phyloP scores from a whole-genome alignment of 2,888 invertebrate genomes.

The Caenorhabditis wallacei region DNA sequence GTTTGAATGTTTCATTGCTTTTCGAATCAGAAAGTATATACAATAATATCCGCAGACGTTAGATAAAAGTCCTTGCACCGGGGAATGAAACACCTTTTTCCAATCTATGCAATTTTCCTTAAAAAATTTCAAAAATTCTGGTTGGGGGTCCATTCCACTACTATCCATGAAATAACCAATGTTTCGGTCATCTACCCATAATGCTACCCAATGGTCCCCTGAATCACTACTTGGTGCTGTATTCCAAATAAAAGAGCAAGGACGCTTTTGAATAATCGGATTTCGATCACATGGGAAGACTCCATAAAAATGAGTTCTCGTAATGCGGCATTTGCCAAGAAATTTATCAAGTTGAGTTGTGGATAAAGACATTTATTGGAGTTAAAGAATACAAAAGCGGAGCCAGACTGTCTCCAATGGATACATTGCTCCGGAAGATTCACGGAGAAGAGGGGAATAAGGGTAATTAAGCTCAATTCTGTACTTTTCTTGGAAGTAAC shows the following conservation, averaged over 20 bases:
- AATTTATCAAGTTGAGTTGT: constrained; percentile 6
- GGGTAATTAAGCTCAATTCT: not conserved
- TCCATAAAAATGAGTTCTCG: not conserved
- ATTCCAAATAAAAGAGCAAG: constrained; percentile 34
- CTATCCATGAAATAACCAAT: constrained; percentile 16
- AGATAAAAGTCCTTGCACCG: constrained; percentile 10
- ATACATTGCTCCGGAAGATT: not conserved
- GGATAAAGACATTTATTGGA: constrained; percentile 4
- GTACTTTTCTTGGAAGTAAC: constrained; percentile 12
- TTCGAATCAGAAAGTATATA: constrained; percentile 11
- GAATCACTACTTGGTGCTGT: constrained; percentile 2
- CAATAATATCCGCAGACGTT: too few species aligned
- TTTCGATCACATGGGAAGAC: constrained; percentile 7
- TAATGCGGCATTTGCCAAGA: not conserved
- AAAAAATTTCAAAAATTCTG: constrained; percentile 22
- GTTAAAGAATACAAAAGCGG: not conserved
- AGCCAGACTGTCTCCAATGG: constrained; percentile 8
- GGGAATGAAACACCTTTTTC: constrained; percentile 5
- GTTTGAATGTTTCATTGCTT: constrained; percentile 1
- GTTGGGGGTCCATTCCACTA: not conserved
- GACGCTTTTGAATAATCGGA: not conserved
- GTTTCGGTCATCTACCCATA: constrained; percentile 23
- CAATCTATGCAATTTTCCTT: constrained; percentile 4
- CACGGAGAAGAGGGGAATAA: not conserved
- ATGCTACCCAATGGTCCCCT: constrained; percentile 29